These are phyloP conservation scores for Irena cyanogastra DNA, from an alignment of 2,113 vertebrate species.

Conservation along the genomic window DNA sequence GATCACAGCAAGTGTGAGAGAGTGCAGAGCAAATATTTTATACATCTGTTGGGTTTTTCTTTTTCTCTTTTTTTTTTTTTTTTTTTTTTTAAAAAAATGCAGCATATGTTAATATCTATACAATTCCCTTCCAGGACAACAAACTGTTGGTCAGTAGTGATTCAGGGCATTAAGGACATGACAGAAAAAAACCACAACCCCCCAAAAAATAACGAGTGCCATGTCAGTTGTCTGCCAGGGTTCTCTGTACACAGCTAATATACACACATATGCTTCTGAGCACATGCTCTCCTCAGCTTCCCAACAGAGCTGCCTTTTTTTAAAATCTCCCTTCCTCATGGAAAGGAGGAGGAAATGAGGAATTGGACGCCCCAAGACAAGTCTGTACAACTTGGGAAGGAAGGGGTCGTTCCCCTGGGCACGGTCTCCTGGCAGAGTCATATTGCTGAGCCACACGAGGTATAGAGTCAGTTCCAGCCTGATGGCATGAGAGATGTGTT, in stretches of 20 bases:
- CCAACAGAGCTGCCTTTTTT: neutral
- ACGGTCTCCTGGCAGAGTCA: neutral
- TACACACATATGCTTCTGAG: neutral
- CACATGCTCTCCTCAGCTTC: conserved; percentile 9
- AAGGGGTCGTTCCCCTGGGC: neutral
- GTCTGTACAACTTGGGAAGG: neutral
- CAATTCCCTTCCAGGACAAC: conserved; percentile 45
- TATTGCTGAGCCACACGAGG: conserved; percentile 38
- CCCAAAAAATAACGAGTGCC: neutral
- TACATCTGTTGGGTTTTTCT: neutral
- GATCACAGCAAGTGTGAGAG: neutral
- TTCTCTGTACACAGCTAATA: conserved; percentile 57
- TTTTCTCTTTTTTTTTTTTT: accelerated
- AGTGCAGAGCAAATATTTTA: neutral
- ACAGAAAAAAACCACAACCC: neutral
- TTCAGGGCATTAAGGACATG: conserved; percentile 25
- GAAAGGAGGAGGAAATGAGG: neutral
- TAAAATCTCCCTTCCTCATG: neutral
- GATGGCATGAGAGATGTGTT: conserved; percentile 26
- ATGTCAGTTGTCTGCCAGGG: conserved; percentile 11
- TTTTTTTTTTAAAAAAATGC: conserved; percentile 25
- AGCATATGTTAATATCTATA: conserved; percentile 54
- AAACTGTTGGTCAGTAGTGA: conserved; percentile 57
- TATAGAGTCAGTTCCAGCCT: conserved; percentile 30
- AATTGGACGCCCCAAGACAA: neutral